phyloP scores from a whole-genome alignment of 2,888 invertebrate genomes.

The Acanthosepion lycidas region DNA sequence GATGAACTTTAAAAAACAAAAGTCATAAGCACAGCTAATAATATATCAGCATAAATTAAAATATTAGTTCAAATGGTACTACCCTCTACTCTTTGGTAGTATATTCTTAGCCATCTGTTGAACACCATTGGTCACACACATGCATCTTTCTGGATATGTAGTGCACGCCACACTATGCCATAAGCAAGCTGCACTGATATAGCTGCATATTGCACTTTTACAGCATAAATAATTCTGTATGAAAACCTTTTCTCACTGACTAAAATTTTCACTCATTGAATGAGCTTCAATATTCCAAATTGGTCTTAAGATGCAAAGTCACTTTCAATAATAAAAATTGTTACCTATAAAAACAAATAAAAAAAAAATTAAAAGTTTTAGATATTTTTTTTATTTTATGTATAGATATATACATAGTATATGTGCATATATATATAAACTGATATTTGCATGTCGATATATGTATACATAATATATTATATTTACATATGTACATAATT shows the following conservation, averaged over 20 bases:
- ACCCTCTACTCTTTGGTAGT: not conserved
- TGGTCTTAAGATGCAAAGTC: not conserved
- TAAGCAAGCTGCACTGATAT: not conserved
- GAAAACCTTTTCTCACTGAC: not conserved
- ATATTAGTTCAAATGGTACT: not conserved
- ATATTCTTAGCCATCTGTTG: not conserved
- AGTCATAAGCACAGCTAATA: not conserved
- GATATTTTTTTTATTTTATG: no score
- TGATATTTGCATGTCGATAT: no score
- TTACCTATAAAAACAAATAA: no score
- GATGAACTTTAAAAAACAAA: not conserved
- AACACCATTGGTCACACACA: not conserved
- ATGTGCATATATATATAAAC: no score
- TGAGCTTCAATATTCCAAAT: not conserved
- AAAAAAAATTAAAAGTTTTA: no score
- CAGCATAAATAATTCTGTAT: not conserved
- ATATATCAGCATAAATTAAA: not conserved
- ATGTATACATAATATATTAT: no score
- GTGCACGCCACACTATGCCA: not conserved
- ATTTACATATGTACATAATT: no score
- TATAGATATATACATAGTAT: no score
- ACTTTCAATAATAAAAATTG: not conserved
- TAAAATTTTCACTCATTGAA: not conserved
- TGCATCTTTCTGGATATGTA: not conserved
- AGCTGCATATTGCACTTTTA: not conserved